Base-by-base conservation (phyloP, 2,113 vertebrate species). In the Mungos mungo region DNA sequence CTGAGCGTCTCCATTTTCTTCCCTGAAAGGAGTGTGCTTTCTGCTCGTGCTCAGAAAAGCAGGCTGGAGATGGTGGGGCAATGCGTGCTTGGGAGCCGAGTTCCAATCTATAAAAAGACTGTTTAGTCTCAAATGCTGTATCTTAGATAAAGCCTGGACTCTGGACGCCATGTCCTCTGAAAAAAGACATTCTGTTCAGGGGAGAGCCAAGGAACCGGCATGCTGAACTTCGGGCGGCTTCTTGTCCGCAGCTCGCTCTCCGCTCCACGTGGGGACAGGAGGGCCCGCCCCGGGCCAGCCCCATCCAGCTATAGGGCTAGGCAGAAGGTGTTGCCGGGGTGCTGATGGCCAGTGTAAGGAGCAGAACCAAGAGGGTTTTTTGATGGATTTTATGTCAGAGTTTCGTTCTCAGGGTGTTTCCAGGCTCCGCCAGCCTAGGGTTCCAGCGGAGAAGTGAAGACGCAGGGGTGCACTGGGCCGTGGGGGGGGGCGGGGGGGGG, bases 101-200 rank as follows among this genome's bases (percentile, higher is more conserved):
- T 80, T 95, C 94, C 69, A 1, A 65, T 52, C 94, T 81, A 94
- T 90, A 97, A 94, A 97, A 97, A 96, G 94, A 96, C 96, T 93
- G 95, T 95, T 97, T 91, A 96, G 97, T 97, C 95, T 94, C 95
- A 63, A 79, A 69, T 4, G 80, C 88, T 94, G 89, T 90, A 86
- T 89, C 94, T 95, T 63, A 84, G 88, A 94, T 89, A 88, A 94
- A 88, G 91, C 72, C 6, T 15, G 19, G 66, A n/a, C 79, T 77
- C 92, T 1, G 1, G 81, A 88, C 54, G 41, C 87, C 93, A 38
- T 27, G 66, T 71, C 57, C 88, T 83, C 74, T 4, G 14, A 86
- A 90, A 74, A 74, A 74, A 80, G 96, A 65, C 69, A n/a, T 63
- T 80, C 84, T 6, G 0, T 5, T 71, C 68, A 9, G 85, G 81